Base-by-base conservation (phyloP, 2,888 invertebrate genomes). In the Tubulanus polymorphus region DNA sequence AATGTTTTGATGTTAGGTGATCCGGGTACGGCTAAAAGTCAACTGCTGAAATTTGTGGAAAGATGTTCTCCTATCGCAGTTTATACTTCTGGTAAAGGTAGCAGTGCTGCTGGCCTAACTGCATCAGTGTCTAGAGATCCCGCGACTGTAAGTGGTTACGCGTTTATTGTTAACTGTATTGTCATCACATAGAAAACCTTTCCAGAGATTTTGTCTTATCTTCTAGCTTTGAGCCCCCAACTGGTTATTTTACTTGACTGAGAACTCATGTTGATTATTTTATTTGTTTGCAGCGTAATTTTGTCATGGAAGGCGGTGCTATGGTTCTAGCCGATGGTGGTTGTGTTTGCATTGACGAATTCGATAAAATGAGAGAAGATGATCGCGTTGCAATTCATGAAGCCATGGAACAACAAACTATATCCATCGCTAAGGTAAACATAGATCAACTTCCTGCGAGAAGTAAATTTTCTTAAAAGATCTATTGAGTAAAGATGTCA, bases 371-470 rank as follows among this genome's bases (percentile, higher is more conserved):
- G 99, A 85, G 93, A 53, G 97, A 99, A 80, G 97, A 99, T 76
- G 99, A 99, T 80, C 84, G 97, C 63, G 99, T 99, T 8, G 97
- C 97, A 41, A 99, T 99, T 74, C 99, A 99, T 80, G 99, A 99
- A 82, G 99, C 99, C 26, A 99, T 99, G 99, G 99, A 99, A 77
- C 99, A 99, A 74, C 99, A 99, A 81, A 99, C 99, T 2, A 99
- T 99, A 72, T 97, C 96, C 1, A 95, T 99, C 66, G 97, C 99
- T 1, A 99, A 99, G 83, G 87, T 87, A 76, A 10, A 46, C 12
- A 46, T 12, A 18, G 20, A 10, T 15, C 20, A 15, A 35, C n/a
- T 35, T n/a, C 35, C n/a, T 35, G 12, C 35, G n/a, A n/a, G 12
- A n/a, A 15, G n/a, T n/a, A 35, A 35, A 35, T 15, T 12, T 35